These are phyloP conservation scores for Pollicipes pollicipes DNA, from an alignment of 1,140 invertebrate genomes.

Conservation along the genomic window DNA sequence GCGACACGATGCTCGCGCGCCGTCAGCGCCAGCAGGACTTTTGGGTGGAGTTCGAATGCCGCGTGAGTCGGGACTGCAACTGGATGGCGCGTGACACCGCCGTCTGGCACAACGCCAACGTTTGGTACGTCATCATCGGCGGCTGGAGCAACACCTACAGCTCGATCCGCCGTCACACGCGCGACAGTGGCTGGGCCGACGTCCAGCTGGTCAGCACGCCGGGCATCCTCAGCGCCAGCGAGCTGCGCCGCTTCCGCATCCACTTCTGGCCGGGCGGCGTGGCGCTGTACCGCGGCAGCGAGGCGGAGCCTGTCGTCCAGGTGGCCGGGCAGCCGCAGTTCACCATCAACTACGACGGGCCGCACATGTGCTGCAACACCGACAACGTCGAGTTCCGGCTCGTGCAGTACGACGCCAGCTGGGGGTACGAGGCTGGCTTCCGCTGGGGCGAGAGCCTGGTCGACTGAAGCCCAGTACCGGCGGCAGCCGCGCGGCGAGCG, in stretches of 20 bases:
- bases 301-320: background rate
- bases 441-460: background rate
- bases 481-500: background rate
- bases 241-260: background rate
- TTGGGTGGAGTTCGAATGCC: background rate
- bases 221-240: background rate
- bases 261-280: background rate
- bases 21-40: background rate
- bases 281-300: background rate
- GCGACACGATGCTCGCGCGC: background rate
- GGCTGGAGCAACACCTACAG: background rate
- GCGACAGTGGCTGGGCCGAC: background rate
- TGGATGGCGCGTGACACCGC: background rate
- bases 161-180: background rate
- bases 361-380: background rate
- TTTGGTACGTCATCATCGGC: too few species aligned
- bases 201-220: background rate
- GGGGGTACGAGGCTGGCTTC: background rate
- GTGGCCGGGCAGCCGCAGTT: background rate
- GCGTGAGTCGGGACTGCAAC: background rate
- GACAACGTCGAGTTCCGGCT: background rate
- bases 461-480: background rate
- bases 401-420: background rate
- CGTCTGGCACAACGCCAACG: too few species aligned
- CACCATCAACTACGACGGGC: background rate